These are phyloP conservation scores for Opisthocomus hoazin DNA, from an alignment of 2,113 vertebrate species.

Conservation along the genomic window DNA sequence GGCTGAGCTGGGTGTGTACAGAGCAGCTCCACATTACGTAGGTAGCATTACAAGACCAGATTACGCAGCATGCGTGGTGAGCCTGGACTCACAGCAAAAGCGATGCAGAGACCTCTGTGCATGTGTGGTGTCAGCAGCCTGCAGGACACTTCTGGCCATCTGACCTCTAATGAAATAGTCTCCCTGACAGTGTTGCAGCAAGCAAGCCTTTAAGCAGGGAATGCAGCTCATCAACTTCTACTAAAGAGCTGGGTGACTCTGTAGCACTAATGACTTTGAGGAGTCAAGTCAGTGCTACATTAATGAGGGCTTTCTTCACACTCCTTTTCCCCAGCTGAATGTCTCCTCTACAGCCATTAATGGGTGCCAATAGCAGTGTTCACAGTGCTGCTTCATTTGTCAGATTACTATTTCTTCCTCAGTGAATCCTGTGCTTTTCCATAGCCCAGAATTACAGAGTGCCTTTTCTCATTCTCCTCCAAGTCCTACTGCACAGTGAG, in stretches of 20 bases:
- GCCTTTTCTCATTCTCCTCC: background rate
- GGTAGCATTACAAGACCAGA: background rate
- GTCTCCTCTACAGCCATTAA: background rate
- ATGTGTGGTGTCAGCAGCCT: background rate
- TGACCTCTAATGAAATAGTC: background rate
- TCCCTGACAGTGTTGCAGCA: background rate
- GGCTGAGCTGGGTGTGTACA: background rate
- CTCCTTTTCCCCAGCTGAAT: background rate
- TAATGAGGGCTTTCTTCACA: slow-evolving; percentile 28
- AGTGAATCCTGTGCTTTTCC: background rate
- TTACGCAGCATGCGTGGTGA: background rate
- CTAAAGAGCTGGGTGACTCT: background rate
- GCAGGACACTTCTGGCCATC: background rate
- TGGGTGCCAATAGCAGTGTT: background rate
- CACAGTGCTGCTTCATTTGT: slow-evolving; percentile 19
- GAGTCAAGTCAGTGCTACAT: background rate
- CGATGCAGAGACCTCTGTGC: background rate
- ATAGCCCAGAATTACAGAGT: background rate
- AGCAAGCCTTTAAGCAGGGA: background rate
- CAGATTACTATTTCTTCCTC: slow-evolving; percentile 21
- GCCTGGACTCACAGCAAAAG: background rate
- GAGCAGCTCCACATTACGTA: background rate
- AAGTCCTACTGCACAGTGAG: background rate
- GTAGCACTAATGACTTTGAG: background rate
- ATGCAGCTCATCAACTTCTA: background rate